Evolutionary conservation across 2,797 vertebrate species (phyloP), one percentile per base, ranked within the genome.

Genomic region (Pseudopleuronectes americanus): DNA sequence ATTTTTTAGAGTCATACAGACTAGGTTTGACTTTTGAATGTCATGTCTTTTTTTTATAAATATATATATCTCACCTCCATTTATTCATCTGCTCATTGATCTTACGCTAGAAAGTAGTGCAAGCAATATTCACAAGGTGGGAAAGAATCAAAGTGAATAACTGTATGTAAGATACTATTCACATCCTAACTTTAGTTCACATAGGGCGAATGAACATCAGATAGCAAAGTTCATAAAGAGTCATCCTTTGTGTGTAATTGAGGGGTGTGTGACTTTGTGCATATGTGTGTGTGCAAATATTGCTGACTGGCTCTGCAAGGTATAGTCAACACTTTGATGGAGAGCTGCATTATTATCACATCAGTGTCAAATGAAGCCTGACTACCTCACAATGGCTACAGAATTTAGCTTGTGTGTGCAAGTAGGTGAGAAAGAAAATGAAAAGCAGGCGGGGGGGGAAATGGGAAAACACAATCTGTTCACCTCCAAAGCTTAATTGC

Each of bases 351-450:
- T 70, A 71, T 61, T 64, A 54, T 43, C 56, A 74, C 64, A 52
- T 72, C 36, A 31, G 52, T 79, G 67, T 68, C 71, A 79, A 85
- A 76, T 77, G 63, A 85, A 79, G 66, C 28, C 57, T 57, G 24
- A 64, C 62, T 52, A 67, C 63, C 48, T 80, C 61, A 73, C 67
- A 28, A 2, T 26, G 14, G 45, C n/a, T 28, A 36, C 45, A 59
- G 47, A 47, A 53, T 64, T n/a, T 58, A 70, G 43, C 14, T 8
- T 49, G 28, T 53, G 14, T 38, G 33, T 51, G 24, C 36, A 12
- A 12, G 36, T 53, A 6, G 10, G 36, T n/a, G 43, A 45, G 26
- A 51, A 8, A 59, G 21, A 28, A 43, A 38, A 38, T 10, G 13
- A 57, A 63, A 14, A 52, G 8, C 5, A 4, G 13, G 3, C 12